These are phyloP conservation scores for Parazoanthus atlanticus DNA, from an alignment of 92 coral and sea anemone genomes.

Conservation along the genomic window DNA sequence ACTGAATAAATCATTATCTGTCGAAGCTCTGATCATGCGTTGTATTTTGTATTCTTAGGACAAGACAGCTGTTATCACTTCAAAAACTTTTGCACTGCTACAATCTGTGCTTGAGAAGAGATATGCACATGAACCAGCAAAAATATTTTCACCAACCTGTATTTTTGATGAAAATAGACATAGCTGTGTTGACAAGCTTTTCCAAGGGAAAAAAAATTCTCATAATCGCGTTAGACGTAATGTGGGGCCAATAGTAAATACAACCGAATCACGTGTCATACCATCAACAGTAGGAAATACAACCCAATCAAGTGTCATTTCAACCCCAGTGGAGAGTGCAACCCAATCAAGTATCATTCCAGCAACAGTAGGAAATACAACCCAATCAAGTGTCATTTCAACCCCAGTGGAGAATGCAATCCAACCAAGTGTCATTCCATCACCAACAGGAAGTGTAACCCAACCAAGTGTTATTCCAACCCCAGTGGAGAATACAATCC, in stretches of 20 bases:
- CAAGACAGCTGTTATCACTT: background rate
- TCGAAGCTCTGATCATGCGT: background rate
- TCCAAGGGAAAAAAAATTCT: background rate
- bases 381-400: constrained; percentile 4
- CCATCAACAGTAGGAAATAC: background rate
- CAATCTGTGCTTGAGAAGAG: background rate
- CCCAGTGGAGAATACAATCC: background rate
- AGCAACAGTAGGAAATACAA: background rate
- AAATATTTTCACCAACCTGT: background rate
- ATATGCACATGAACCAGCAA: background rate
- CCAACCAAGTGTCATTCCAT: background rate
- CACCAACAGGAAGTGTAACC: background rate
- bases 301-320: background rate
- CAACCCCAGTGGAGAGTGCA: background rate
- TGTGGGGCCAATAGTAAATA: background rate
- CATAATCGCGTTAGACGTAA: constrained; percentile 9
- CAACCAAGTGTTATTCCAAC: background rate
- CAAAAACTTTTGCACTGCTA: background rate
- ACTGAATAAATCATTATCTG: no score
- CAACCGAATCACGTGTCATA: no score
- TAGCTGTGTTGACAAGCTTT: constrained; percentile 3
- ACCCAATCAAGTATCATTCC: background rate
- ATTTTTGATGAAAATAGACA: background rate
- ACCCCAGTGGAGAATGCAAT: background rate
- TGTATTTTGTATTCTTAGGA: constrained; percentile 15